Percentiles rank a stretch among this genome's conserved stretches.
phyloP scores from a whole-genome alignment of 2,113 vertebrate species.

The Entelurus aequoreus region DNA sequence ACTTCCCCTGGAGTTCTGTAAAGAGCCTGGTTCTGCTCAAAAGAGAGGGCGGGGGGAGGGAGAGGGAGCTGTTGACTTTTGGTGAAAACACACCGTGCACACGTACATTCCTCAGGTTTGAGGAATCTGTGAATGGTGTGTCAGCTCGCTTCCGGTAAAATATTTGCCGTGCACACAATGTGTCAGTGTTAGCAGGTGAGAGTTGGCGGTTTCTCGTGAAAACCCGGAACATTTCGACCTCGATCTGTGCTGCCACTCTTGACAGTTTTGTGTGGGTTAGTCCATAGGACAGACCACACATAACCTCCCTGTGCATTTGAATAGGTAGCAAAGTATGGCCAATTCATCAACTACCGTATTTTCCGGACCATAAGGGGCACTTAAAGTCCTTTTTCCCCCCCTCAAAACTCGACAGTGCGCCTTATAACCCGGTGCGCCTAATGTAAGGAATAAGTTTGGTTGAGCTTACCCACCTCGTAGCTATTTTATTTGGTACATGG shows the following conservation, averaged over 20 bases:
- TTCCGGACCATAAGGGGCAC: too few species aligned
- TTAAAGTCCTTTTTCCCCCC: too few species aligned
- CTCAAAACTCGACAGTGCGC: too few species aligned
- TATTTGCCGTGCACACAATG: conserved; percentile 30
- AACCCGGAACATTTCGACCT: too few species aligned
- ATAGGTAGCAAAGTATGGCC: not conserved
- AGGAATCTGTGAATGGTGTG: conserved; percentile 19
- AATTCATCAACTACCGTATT: too few species aligned
- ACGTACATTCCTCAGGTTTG: conserved; percentile 25
- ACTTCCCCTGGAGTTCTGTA: not conserved
- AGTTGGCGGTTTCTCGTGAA: conserved; percentile 1
- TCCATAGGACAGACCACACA: not conserved
- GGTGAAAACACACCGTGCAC: conserved; percentile 2
- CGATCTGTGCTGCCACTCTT: conserved; percentile 4
- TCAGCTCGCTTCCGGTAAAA: conserved; percentile 28
- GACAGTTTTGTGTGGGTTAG: conserved; percentile 6
- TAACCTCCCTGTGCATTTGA: conserved; percentile 11
- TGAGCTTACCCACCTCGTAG: too few species aligned
- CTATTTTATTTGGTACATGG: too few species aligned
- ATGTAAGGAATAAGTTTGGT: too few species aligned
- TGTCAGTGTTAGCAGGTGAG: conserved; percentile 22
- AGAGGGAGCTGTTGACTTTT: conserved; percentile 11
- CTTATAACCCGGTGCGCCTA: too few species aligned
- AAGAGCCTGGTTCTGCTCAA: not conserved
- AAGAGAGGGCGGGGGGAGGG: conserved; percentile 5